Base-by-base conservation (phyloP, 2,888 invertebrate species). In the Clivina fossor region DNA sequence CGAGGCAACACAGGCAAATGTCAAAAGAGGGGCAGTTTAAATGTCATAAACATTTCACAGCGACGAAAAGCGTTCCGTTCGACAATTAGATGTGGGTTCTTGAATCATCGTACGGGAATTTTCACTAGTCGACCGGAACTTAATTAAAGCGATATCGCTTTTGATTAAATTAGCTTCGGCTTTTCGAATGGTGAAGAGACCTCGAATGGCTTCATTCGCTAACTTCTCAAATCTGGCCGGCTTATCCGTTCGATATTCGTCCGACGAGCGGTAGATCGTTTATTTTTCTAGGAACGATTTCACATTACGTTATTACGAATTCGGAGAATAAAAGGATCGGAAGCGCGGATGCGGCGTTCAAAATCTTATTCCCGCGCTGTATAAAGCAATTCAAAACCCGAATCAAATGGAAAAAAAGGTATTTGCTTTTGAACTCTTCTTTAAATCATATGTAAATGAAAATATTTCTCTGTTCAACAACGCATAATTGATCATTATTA, bases 141-240 rank as follows among this genome's bases (percentile, higher is more conserved):
- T 44, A 44, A 44, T 44, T 44, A 44, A 44, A 24, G 30, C 44
- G 44, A 18, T 44, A 44, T 44, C 44, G 44, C 44, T 5, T n/a
- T 19, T 44, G 44, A 44, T 44, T 44, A 44, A 44, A 44, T 44
- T 44, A 44, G 44, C 44, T n/a, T n/a, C n/a, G n/a, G 28, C 32
- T 30, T 32, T 44, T 30, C 32, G 30, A 18, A 44, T 44, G 4
- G 32, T 32, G 32, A n/a, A 11, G 32, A 4, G 24, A 13, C 30
- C n/a, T n/a, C n/a, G n/a, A 22, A 38, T 38, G 38, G 38, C 38
- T 38, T 38, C 38, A 9, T 18, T 19, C 18, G 9, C 38, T 16
- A 38, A 38, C 38, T 38, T 38, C 38, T 38, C 20, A 11, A 19
- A 38, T 38, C 38, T 38, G 38, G 22, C 13, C 32, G n/a, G 38